These are phyloP conservation scores for Elaphurus davidianus DNA, from an alignment of 2,113 vertebrate genomes.

Conservation along the genomic window DNA sequence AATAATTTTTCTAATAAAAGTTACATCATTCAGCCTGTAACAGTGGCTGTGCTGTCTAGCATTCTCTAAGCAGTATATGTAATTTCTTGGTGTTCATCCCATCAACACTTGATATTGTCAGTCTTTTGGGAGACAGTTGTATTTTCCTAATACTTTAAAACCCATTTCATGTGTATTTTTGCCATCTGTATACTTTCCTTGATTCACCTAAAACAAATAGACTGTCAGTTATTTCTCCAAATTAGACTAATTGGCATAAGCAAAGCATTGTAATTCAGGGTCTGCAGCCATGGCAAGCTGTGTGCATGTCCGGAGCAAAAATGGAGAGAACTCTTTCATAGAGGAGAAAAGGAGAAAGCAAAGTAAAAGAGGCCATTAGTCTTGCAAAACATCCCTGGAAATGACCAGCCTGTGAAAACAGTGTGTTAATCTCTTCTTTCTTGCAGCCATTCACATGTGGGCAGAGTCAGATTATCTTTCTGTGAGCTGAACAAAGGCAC, in stretches of 20 bases:
- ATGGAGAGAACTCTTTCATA: neutral
- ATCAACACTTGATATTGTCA: neutral
- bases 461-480: neutral
- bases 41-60: neutral
- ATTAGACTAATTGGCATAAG: neutral
- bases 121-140: neutral
- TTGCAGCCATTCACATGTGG: neutral
- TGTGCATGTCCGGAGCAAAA: neutral
- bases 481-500: neutral
- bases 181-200: neutral
- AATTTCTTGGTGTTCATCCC: neutral
- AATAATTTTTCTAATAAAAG: neutral
- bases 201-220: neutral
- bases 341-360: neutral
- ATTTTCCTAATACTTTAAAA: neutral
- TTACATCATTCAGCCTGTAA: neutral
- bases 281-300: neutral
- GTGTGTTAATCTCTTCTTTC: neutral
- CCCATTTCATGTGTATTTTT: neutral
- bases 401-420: neutral
- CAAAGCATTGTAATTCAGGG: neutral
- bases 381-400: neutral
- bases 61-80: neutral
- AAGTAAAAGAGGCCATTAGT: neutral
- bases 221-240: neutral